A percentile compares a stretch with the other conserved stretches of the same genome.
These are phyloP conservation scores for Spicauda simplicius DNA, from an alignment of 2,888 invertebrate species.

Conservation along the genomic window DNA sequence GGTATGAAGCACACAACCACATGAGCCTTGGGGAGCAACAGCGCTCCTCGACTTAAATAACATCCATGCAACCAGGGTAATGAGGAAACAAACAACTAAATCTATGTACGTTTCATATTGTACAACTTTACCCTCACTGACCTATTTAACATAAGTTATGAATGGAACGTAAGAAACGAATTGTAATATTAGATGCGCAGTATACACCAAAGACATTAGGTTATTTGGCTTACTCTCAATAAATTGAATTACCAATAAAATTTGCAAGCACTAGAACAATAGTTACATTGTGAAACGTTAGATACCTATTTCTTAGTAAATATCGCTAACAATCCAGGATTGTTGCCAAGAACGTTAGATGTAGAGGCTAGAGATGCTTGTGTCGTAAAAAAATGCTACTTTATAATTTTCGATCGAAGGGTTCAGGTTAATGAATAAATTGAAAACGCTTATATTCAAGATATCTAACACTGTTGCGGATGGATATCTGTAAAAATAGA, in stretches of 20 bases:
- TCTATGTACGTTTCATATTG: neutral
- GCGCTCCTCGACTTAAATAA: constrained; percentile 15
- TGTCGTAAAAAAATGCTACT: neutral
- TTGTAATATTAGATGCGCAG: neutral
- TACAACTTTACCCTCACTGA: neutral
- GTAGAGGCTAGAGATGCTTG: too few relatives aligned
- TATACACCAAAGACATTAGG: neutral
- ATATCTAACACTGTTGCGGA: too few relatives aligned
- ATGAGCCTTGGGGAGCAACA: constrained; percentile 42
- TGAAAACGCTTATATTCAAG: too few relatives aligned
- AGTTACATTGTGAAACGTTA: constrained; percentile 2
- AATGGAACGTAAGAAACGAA: constrained; percentile 2
- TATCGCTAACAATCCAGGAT: constrained; percentile 1
- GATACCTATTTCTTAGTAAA: constrained; percentile 19
- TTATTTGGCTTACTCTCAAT: constrained; percentile 7
- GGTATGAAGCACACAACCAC: constrained; percentile 66
- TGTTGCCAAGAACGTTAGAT: constrained; percentile 21
- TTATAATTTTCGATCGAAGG: neutral
- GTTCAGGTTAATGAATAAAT: too few relatives aligned
- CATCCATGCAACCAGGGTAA: neutral
- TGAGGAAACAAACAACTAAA: neutral
- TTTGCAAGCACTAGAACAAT: constrained; percentile 15
- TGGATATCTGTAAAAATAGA: too few relatives aligned
- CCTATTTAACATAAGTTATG: neutral
- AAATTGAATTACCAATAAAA: constrained; percentile 8